Conservation (phyloP, 2,113 vertebrate genomes). For the Macaca nemestrina region DNA sequence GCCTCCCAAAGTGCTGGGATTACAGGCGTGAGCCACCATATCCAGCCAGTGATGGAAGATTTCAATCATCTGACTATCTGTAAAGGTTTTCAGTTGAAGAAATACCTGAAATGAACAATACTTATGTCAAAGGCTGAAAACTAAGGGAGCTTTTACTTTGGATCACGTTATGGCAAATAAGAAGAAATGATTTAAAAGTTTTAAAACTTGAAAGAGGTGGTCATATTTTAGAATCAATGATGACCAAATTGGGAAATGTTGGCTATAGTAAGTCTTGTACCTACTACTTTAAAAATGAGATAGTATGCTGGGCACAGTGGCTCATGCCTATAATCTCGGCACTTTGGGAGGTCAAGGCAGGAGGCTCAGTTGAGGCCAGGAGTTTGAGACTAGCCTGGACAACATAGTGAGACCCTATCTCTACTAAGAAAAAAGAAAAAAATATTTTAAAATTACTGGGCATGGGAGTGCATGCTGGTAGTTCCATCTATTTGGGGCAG, state of each 20-base stretch:
- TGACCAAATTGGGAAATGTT: not conserved
- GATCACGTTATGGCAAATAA: not conserved
- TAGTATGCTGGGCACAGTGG: too few relatives aligned
- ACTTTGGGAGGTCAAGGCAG: not conserved
- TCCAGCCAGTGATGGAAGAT: not conserved
- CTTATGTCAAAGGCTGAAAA: not conserved
- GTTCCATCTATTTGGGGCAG: not conserved
- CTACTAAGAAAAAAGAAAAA: not conserved
- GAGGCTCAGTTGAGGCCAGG: not conserved
- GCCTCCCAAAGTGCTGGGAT: too few relatives aligned
- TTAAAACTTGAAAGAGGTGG: not conserved
- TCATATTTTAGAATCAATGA: not conserved
- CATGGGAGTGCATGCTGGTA: not conserved
- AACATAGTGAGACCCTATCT: not conserved
- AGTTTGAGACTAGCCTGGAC: not conserved
- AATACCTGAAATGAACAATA: slow-evolving; percentile 33
- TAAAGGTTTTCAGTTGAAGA: slow-evolving; percentile 8
- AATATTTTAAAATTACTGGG: not conserved
- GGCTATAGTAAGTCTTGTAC: not conserved
- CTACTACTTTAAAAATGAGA: not conserved
- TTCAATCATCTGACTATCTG: not conserved
- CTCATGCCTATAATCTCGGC: not conserved
- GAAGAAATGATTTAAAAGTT: not conserved
- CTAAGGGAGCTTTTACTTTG: not conserved
- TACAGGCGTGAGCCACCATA: too few relatives aligned